These are phyloP conservation scores for Caenorhabditis sp. DNA, from an alignment of 2,888 invertebrate species.

Conservation along the genomic window DNA sequence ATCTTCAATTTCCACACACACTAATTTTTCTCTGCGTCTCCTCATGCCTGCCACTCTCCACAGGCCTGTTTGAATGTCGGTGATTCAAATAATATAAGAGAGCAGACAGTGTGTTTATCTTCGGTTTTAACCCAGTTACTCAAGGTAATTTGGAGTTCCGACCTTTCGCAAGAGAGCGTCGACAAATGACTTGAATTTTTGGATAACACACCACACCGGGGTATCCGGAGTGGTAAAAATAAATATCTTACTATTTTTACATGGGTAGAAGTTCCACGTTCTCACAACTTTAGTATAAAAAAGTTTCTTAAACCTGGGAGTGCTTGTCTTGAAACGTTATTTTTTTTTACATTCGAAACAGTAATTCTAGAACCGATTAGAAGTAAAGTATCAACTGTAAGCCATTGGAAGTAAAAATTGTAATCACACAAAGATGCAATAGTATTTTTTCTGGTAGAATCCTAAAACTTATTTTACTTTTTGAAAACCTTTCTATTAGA, in stretches of 20 bases:
- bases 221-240: neutral
- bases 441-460: too few species aligned
- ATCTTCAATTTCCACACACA: too few species aligned
- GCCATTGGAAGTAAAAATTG: too few species aligned
- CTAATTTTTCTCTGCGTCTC: neutral
- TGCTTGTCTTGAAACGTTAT: too few species aligned
- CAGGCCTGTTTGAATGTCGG: neutral
- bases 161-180: neutral
- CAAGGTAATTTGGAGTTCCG: neutral
- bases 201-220: neutral
- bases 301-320: too few species aligned
- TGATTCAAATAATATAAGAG: neutral
- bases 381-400: too few species aligned
- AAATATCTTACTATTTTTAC: neutral
- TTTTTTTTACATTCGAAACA: too few species aligned
- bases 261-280: neutral
- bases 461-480: too few species aligned
- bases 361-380: too few species aligned
- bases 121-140: constrained; percentile 3
- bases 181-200: constrained; percentile 1
- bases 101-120: neutral
- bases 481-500: too few species aligned
- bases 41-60: neutral
- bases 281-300: neutral
- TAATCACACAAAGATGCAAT: too few species aligned